Evolutionary conservation across 2,888 invertebrate genomes (phyloP), one percentile per base, ranked within the genome.

Genomic region (Microchrysa polita): DNA sequence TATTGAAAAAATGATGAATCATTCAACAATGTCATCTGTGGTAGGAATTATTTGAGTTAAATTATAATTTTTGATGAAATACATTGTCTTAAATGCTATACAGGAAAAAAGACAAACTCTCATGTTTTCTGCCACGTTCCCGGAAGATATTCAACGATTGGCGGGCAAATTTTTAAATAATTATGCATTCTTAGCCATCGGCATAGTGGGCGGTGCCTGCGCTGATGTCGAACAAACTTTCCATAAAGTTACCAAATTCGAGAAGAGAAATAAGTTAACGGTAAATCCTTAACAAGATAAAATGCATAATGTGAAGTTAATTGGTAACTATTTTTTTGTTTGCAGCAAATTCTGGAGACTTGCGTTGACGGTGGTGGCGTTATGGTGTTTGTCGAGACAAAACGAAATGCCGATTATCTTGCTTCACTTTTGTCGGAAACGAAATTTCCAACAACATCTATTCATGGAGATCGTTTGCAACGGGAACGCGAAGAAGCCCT

Each of bases 71-170:
- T 16, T n/a, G 42, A 57, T 65, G 12, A 52, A 20, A 22, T 22
- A 72, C 14, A 12, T 9, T 44, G 14, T 48, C 67, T 63, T 73
- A n/a, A 48, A n/a, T 48, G 10, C 12, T n/a, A n/a, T 48, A 34
- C 12, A 18, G 73, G 72, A 18, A 74, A 52, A 57, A 2, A 57
- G 34, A 74, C 97, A 98, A 84, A 99, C 98, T 0, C 90, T 99
- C 34, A 99, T 99, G 99, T 99, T 99, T 87, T 98, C 98, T 16
- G 99, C 99, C 1, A 99, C 99, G 14, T 99, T 99, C 87, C 99
- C 99, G 0, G 96, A 96, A 82, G 97, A 98, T 82, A 98, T 99
- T 80, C 97, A 98, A 83, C 87, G 88, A 59, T 84, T 96, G 77
- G 96, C 96, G 0, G 88, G 88, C 0, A 89, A 92, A 67, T 97